phyloP scores from a whole-genome alignment of 2,113 vertebrate genomes.

The Gymnorhina tibicen region DNA sequence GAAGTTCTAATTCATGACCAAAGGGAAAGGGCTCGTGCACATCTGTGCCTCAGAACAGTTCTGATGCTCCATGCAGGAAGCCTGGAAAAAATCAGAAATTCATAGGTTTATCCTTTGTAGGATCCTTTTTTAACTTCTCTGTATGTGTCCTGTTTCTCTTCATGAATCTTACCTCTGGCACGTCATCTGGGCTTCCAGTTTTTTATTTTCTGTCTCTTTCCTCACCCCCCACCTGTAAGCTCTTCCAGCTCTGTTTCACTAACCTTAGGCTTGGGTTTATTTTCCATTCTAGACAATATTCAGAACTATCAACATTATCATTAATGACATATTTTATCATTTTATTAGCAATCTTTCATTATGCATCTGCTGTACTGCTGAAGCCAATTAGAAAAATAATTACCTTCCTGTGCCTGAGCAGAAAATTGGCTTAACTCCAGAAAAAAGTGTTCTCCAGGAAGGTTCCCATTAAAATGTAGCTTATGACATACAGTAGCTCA shows the following conservation, averaged over 20 bases:
- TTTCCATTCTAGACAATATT: background rate
- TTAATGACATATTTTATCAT: background rate
- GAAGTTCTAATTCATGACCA: background rate
- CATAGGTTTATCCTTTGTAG: background rate
- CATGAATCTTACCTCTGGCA: background rate
- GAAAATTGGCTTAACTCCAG: background rate
- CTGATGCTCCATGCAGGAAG: background rate
- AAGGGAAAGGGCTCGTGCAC: background rate
- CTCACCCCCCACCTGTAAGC: background rate
- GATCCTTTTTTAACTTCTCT: background rate
- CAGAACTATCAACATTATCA: background rate
- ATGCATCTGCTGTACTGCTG: background rate
- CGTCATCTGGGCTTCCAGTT: background rate
- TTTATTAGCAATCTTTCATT: background rate
- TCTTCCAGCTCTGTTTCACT: background rate
- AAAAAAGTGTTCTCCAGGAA: background rate
- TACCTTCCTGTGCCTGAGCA: background rate
- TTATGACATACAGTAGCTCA: background rate
- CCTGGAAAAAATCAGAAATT: background rate
- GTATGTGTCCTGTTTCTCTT: background rate
- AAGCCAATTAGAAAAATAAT: constrained; percentile 23
- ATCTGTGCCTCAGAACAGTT: background rate
- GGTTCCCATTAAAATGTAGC: background rate
- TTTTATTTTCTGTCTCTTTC: background rate
- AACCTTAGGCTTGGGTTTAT: background rate